Evolutionary conservation across 2,888 invertebrate species (phyloP).

Genomic region (Norana najaformis): DNA sequence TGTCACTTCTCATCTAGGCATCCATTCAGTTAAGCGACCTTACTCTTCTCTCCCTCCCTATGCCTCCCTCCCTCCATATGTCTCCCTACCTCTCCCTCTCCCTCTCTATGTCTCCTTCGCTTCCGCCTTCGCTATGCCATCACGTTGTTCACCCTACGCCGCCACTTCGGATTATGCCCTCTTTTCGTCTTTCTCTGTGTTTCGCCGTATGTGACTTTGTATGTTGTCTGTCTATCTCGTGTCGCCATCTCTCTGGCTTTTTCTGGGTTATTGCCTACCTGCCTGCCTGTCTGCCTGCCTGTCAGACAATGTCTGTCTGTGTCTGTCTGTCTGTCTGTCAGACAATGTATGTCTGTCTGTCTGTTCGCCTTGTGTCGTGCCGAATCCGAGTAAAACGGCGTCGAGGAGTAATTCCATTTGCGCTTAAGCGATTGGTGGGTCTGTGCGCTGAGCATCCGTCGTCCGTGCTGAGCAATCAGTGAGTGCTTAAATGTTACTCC

Average conservation of each 20-base stretch:
- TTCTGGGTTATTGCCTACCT: too few species aligned
- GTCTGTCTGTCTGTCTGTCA: too few species aligned
- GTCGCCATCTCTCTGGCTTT: too few species aligned
- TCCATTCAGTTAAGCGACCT: not conserved
- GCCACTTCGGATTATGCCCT: not conserved
- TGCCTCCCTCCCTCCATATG: not conserved
- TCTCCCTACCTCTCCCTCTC: not conserved
- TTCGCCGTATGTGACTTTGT: too few species aligned
- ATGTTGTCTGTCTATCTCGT: too few species aligned
- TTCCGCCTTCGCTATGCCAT: not conserved
- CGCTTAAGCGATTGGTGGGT: conserved; percentile 6
- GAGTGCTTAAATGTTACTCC: not conserved
- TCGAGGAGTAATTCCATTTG: conserved; percentile 13
- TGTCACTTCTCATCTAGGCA: not conserved
- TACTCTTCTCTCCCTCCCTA: not conserved
- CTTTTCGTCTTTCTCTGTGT: not conserved
- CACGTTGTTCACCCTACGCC: not conserved
- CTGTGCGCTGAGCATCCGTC: not conserved
- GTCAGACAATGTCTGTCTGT: not conserved
- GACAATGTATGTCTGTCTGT: not conserved
- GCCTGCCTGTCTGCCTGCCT: not conserved
- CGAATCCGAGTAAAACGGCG: conserved; percentile 1
- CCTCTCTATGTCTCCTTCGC: not conserved
- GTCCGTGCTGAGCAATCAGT: not conserved
- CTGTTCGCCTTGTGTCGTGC: not conserved